Evolutionary conservation across 2,797 vertebrate species (phyloP).

Genomic region (Nothura maculosa): DNA sequence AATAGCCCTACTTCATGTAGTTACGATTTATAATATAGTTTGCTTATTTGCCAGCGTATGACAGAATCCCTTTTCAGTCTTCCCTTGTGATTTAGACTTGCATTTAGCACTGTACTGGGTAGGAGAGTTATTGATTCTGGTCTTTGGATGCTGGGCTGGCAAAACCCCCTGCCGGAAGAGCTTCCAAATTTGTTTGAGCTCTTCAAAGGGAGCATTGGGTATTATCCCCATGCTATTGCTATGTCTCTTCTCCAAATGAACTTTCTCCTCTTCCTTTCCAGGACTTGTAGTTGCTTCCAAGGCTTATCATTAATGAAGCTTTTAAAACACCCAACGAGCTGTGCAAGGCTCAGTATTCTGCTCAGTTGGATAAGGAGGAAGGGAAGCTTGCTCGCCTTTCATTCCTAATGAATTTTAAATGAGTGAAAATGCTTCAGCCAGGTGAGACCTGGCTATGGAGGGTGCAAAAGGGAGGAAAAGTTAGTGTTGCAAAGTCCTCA

Average conservation of each 20-base stretch:
- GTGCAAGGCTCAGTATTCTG: not conserved
- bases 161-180: not conserved
- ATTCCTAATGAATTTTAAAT: not conserved
- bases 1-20: slow-evolving; percentile 27
- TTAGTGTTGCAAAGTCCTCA: not conserved
- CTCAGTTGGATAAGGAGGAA: not conserved
- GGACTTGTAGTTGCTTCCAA: not conserved
- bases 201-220: not conserved
- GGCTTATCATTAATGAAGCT: not conserved
- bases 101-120: fast-evolving
- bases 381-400: not conserved
- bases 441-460: not conserved
- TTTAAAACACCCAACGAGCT: not conserved
- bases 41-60: not conserved
- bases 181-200: not conserved
- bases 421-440: not conserved
- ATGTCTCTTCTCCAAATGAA: not conserved
- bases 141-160: not conserved
- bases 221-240: not conserved
- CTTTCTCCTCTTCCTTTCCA: not conserved
- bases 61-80: not conserved
- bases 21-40: slow-evolving; percentile 2
- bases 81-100: not conserved
- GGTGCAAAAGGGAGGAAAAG: not conserved
- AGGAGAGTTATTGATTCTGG: not conserved